Evolutionary conservation across 2,888 invertebrate species (phyloP), one percentile per base, ranked within the genome.

Genomic region (Lacanobia wlatinum): DNA sequence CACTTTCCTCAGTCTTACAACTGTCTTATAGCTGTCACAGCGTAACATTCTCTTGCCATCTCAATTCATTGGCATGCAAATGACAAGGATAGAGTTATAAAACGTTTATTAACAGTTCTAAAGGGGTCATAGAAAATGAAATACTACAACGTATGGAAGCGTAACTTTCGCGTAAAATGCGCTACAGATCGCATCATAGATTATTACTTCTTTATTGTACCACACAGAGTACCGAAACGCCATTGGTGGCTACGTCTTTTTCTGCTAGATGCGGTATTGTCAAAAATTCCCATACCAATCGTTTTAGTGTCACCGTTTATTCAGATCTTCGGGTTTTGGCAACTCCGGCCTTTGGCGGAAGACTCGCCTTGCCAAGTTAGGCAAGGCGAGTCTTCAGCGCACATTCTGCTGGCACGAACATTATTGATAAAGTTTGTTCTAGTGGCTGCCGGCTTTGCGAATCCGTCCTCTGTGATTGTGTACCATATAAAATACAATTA

Each of bases 51-150:
- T 68, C 14, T 50, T 70, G 53, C 34, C 34, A 60, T 61, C 10
- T 50, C 71, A 61, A 34, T 52, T 71, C n/a, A 76, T 61, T 55
- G 43, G 56, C 76, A 76, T 76, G 76, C 76, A 76, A 76, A 71
- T 28, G 34, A 64, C 52, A 63, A 28, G 38, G 58, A 28, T 50
- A 50, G 14, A 70, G 43, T 60, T 50, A 60, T 21, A 76, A 63
- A 60, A 55, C 76, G 18, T 76, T 71, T 46, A 52, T 46, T 59
- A 28, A 67, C 18, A 12, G 12, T 43, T 73, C 10, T 23, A 38
- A 50, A 18, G 4, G 21, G 50, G 6, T 1, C 9, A 28, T 28
- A 53, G 52, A 53, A 46, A 67, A 48, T 28, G 18, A 52, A 67
- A 73, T 73, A 73, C 12, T 21, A 4, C 18, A 21, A 18, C 5